phyloP scores from a whole-genome alignment of 2,113 vertebrate species.

The Cacatua alba region DNA sequence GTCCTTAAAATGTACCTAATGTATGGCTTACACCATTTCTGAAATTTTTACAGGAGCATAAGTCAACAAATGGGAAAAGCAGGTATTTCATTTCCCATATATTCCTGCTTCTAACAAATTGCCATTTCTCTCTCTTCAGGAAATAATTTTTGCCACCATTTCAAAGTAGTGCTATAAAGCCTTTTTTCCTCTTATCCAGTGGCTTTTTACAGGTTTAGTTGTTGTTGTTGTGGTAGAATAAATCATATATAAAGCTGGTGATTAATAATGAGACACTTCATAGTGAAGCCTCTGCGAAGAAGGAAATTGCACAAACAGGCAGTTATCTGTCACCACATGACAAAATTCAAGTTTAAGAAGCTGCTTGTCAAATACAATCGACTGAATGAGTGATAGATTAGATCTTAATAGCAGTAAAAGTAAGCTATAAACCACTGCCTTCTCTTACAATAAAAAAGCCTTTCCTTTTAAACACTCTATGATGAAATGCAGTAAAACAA shows the following conservation, averaged over 20 bases:
- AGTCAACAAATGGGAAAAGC: not conserved
- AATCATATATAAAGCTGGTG: constrained; percentile 71
- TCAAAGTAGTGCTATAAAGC: not conserved
- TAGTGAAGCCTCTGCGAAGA: constrained; percentile 63
- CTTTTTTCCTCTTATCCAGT: not conserved
- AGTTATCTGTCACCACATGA: constrained; percentile 79
- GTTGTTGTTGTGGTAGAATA: constrained; percentile 48
- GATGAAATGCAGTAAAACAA: constrained; percentile 54
- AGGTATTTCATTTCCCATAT: not conserved
- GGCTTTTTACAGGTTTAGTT: not conserved
- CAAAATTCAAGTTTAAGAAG: constrained; percentile 83
- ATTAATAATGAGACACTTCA: constrained; percentile 79
- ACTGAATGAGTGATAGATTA: constrained; percentile 81
- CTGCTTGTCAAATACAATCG: constrained; percentile 77
- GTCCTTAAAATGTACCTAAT: not conserved
- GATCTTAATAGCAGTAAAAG: constrained; percentile 77
- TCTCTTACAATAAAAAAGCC: constrained; percentile 72
- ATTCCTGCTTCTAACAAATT: not conserved
- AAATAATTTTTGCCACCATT: not conserved
- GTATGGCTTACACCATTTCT: accelerated
- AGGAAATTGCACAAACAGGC: constrained; percentile 78
- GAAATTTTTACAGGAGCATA: not conserved
- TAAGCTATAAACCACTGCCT: constrained; percentile 73
- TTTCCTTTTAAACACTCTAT: constrained; percentile 51
- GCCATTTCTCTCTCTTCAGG: not conserved